These are phyloP conservation scores for Saimiri boliviensis DNA, from an alignment of 2,113 vertebrate species.

Conservation along the genomic window DNA sequence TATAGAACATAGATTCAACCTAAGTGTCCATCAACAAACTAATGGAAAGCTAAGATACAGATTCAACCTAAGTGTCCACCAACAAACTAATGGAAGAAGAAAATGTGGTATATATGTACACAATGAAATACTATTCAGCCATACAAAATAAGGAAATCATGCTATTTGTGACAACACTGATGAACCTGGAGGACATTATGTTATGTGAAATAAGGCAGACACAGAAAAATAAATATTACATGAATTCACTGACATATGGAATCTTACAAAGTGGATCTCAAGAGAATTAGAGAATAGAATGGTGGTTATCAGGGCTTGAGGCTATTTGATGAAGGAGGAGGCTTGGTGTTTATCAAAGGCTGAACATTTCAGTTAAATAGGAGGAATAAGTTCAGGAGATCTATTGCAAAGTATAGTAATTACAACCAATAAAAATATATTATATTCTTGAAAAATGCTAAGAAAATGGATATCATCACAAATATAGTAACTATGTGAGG, in stretches of 20 bases:
- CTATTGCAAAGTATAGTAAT: neutral
- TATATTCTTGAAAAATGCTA: neutral
- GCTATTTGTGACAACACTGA: neutral
- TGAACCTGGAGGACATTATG: neutral
- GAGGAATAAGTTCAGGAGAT: neutral
- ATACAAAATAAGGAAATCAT: neutral
- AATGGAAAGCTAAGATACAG: neutral
- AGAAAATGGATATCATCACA: neutral
- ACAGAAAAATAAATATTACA: neutral
- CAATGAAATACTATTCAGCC: neutral
- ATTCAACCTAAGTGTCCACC: neutral
- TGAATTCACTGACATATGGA: neutral
- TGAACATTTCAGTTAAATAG: neutral
- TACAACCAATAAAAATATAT: neutral
- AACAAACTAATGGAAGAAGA: neutral
- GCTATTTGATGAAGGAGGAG: neutral
- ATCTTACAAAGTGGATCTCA: neutral
- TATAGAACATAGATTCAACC: too few relatives aligned
- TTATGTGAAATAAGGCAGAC: neutral
- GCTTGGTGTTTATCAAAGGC: neutral
- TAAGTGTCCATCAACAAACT: too few relatives aligned
- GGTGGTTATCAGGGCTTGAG: neutral
- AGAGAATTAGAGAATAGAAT: neutral
- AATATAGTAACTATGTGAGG: neutral
- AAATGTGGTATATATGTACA: neutral